Conservation (phyloP, 1,140 invertebrate species). For the Caenorhabditis briggsae region DNA sequence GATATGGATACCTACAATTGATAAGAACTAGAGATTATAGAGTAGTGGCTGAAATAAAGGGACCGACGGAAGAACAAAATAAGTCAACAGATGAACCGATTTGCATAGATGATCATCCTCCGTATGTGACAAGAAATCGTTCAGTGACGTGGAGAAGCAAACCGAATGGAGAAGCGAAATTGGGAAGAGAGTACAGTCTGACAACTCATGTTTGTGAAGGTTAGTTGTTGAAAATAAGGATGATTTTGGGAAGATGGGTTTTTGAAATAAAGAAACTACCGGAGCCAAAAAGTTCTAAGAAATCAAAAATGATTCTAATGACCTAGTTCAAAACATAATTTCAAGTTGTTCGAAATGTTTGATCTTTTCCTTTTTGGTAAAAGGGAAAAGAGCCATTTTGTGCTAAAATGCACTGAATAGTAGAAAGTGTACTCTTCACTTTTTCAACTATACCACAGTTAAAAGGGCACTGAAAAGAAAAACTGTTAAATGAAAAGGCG, state of each 20-base stretch:
- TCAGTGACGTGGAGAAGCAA: constrained; percentile 50
- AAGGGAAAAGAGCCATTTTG: no score
- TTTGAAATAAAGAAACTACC: no score
- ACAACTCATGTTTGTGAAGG: constrained; percentile 51
- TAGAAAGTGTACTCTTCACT: no score
- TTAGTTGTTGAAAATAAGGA: neutral
- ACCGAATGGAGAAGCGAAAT: constrained; percentile 26
- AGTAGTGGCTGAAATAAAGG: constrained; percentile 38
- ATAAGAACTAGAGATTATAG: constrained; percentile 62
- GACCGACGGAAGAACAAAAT: neutral
- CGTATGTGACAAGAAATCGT: constrained; percentile 31
- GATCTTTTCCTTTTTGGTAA: no score
- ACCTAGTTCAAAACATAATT: no score
- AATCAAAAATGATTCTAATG: no score
- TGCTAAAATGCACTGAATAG: no score
- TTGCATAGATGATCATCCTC: constrained; percentile 46
- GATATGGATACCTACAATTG: constrained; percentile 81
- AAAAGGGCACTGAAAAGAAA: no score
- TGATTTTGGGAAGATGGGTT: neutral
- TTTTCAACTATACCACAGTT: no score
- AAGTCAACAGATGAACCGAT: constrained; percentile 3
- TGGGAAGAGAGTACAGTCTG: constrained; percentile 47
- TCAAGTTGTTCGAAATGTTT: no score
- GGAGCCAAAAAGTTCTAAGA: no score
- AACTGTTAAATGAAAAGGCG: no score